Conservation (phyloP, 1,140 invertebrate species). For the Drosophila punjabiensis region DNA sequence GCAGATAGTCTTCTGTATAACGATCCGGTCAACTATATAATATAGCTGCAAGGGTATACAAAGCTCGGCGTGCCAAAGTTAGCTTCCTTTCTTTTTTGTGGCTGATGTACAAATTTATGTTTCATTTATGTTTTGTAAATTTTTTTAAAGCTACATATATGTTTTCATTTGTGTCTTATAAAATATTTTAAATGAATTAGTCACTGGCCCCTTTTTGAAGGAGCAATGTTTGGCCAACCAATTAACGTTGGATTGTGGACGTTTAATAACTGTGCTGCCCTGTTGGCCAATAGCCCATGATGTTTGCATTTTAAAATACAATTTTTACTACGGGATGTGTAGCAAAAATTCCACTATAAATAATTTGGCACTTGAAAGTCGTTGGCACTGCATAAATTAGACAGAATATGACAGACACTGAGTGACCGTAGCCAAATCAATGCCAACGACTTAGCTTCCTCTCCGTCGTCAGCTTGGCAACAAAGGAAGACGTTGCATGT, state of each 20-base stretch:
- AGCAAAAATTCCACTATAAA: slow-evolving; percentile 72
- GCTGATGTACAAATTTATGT: neutral
- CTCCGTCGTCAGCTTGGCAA: slow-evolving; percentile 5
- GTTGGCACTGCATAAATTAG: slow-evolving; percentile 64
- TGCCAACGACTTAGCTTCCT: slow-evolving; percentile 32
- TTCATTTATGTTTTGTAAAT: slow-evolving; percentile 30
- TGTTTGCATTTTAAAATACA: slow-evolving; percentile 19
- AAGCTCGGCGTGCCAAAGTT: too few relatives aligned
- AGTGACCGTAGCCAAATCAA: slow-evolving; percentile 28
- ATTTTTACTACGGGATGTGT: slow-evolving; percentile 25
- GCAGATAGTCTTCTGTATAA: too few relatives aligned
- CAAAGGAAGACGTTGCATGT: slow-evolving; percentile 20
- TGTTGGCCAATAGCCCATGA: slow-evolving; percentile 18
- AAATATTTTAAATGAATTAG: slow-evolving; percentile 37
- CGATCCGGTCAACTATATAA: too few relatives aligned
- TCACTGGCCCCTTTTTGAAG: slow-evolving; percentile 24
- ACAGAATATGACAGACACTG: slow-evolving; percentile 50
- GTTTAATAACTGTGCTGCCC: slow-evolving; percentile 43
- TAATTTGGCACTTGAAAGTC: slow-evolving; percentile 64
- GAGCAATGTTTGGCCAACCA: slow-evolving; percentile 48
- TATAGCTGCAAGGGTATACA: too few relatives aligned
- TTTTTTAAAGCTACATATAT: neutral
- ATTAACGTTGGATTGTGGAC: slow-evolving; percentile 64
- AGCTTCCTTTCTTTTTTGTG: neutral
- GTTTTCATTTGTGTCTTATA: slow-evolving; percentile 27